Conservation (phyloP, 2,797 vertebrate species). For the Argentina silus region DNA sequence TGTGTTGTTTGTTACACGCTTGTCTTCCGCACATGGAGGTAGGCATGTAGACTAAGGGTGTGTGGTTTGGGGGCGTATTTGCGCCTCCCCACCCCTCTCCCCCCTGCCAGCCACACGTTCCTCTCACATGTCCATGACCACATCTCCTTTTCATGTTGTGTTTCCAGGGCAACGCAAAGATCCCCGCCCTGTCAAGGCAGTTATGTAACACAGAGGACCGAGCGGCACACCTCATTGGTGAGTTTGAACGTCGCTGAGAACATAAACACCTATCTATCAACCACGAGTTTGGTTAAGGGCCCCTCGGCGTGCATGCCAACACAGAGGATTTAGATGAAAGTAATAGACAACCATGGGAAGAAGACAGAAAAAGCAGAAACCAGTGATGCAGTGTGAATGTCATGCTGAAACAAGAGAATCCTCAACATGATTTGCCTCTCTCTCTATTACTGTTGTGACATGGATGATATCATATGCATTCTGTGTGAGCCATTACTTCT, state of each 20-base stretch:
- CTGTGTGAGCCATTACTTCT: no score
- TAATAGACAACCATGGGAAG: conserved; percentile 8
- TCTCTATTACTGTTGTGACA: no score
- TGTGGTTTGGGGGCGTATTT: conserved; percentile 6
- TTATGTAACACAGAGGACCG: conserved; percentile 73
- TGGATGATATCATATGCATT: no score
- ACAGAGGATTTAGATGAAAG: conserved; percentile 10
- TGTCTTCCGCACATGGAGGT: conserved; percentile 25
- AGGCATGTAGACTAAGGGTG: conserved; percentile 4
- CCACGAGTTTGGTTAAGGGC: conserved; percentile 35
- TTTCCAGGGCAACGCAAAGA: conserved; percentile 83
- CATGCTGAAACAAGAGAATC: neutral
- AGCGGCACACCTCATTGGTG: conserved; percentile 79
- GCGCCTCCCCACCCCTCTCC: conserved; percentile 14
- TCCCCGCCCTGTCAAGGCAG: conserved; percentile 59
- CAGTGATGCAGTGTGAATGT: neutral
- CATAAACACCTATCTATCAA: conserved; percentile 10
- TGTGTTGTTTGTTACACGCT: neutral
- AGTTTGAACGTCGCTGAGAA: conserved; percentile 78
- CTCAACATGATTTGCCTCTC: no score
- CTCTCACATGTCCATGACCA: conserved; percentile 44
- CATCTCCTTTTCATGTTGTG: conserved; percentile 46
- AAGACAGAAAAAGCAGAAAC: conserved; percentile 13
- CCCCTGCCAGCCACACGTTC: conserved; percentile 28
- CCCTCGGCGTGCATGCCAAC: conserved; percentile 11